Conservation (phyloP, 2,797 vertebrate genomes). For the Eutrigla gurnardus region DNA sequence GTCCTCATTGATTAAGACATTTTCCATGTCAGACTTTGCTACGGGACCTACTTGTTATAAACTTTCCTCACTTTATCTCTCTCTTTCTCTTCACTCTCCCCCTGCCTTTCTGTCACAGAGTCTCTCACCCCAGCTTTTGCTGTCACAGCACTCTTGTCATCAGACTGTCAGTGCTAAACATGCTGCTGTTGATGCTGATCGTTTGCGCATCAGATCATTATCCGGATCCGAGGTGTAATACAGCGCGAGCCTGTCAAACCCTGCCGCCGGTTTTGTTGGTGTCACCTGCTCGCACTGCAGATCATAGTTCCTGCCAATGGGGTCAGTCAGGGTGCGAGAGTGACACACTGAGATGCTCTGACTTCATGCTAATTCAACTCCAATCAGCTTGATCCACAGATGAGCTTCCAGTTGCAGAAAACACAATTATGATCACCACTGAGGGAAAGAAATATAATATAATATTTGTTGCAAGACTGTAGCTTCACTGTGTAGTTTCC, state of each 20-base stretch:
- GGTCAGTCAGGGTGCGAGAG: constrained; percentile 47
- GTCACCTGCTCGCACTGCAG: constrained; percentile 61
- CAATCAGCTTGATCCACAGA: constrained; percentile 7
- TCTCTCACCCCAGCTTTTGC: constrained; percentile 57
- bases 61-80: constrained; percentile 8
- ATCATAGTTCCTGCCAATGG: constrained; percentile 49
- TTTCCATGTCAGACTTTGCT: constrained; percentile 50
- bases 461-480: not conserved
- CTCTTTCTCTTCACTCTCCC: constrained; percentile 26
- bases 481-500: constrained; percentile 1
- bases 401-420: constrained; percentile 12
- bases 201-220: constrained; percentile 70
- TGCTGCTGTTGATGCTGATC: constrained; percentile 64
- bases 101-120: constrained; percentile 36
- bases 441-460: not conserved
- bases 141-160: constrained; percentile 61
- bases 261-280: constrained; percentile 20
- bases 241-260: constrained; percentile 53
- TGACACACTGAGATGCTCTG: constrained; percentile 37
- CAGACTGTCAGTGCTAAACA: constrained; percentile 70
- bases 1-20: constrained; percentile 55
- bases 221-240: constrained; percentile 53
- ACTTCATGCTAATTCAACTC: constrained; percentile 25
- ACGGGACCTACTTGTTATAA: constrained; percentile 24
- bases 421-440: not conserved